Evolutionary conservation across 1,140 invertebrate genomes (phyloP).

Genomic region (Episyrphus balteatus): DNA sequence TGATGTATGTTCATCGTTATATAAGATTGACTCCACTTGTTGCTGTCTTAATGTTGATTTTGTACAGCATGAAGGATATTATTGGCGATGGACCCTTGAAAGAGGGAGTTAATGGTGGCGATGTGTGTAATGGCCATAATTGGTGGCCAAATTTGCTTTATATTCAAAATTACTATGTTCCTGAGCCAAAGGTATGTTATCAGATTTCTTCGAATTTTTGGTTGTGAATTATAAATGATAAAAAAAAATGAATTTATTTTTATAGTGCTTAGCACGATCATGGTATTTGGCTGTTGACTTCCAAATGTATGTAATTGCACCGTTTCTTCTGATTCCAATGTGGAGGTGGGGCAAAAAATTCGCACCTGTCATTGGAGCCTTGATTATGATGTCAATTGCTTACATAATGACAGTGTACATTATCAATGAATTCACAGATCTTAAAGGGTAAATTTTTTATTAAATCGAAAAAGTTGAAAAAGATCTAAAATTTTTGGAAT

Average conservation of each 20-base stretch:
- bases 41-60: neutral
- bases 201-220: neutral
- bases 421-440: too few species aligned
- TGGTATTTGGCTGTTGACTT: slow-evolving; percentile 78
- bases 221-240: too few species aligned
- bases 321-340: slow-evolving; percentile 54
- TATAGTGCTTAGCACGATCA: slow-evolving; percentile 71
- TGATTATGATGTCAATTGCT: too few species aligned
- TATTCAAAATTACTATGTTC: neutral
- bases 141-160: neutral
- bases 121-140: neutral
- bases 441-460: too few species aligned
- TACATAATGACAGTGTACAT: too few species aligned
- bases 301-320: slow-evolving; percentile 63
- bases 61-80: neutral
- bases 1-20: neutral
- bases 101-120: too few species aligned
- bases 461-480: too few species aligned
- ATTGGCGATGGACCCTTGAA: neutral
- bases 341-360: slow-evolving; percentile 43
- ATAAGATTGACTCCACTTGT: neutral
- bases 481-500: too few species aligned
- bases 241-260: slow-evolving; percentile 7
- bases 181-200: neutral
- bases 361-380: too few species aligned